Percentiles rank a stretch among this genome's conserved stretches.
phyloP scores from a whole-genome alignment of 2,888 invertebrate genomes.

The Dolichopus griseipennis region DNA sequence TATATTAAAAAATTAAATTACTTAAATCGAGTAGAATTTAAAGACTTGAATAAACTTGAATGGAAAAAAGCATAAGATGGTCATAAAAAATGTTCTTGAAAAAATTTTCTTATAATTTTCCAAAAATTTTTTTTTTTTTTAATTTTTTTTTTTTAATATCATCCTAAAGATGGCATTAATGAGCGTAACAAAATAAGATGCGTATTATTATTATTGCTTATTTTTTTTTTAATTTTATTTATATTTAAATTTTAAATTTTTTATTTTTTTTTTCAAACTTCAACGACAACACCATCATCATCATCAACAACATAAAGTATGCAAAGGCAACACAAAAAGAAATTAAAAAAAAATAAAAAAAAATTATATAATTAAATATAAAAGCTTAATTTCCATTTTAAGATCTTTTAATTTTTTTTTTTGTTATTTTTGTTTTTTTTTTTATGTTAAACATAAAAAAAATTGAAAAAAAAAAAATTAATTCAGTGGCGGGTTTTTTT shows the following conservation, averaged over 20 bases:
- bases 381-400: neutral
- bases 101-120: no score
- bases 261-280: no score
- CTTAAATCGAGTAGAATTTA: no score
- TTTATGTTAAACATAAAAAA: no score
- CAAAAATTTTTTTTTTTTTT: neutral
- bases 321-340: neutral
- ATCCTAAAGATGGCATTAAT: neutral
- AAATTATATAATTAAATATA: neutral
- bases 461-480: no score
- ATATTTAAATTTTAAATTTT: slow-evolving; percentile 6
- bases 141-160: neutral
- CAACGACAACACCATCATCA: neutral
- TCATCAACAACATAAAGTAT: no score
- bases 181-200: neutral
- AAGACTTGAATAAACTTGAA: no score
- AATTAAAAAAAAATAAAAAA: neutral
- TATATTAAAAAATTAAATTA: no score
- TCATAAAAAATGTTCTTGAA: neutral
- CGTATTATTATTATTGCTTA: no score
- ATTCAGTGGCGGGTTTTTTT: no score
- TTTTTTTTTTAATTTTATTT: neutral
- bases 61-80: neutral
- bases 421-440: no score
- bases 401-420: neutral